phyloP scores from a whole-genome alignment of 2,888 invertebrate species.

The Ormyrus thymus region DNA sequence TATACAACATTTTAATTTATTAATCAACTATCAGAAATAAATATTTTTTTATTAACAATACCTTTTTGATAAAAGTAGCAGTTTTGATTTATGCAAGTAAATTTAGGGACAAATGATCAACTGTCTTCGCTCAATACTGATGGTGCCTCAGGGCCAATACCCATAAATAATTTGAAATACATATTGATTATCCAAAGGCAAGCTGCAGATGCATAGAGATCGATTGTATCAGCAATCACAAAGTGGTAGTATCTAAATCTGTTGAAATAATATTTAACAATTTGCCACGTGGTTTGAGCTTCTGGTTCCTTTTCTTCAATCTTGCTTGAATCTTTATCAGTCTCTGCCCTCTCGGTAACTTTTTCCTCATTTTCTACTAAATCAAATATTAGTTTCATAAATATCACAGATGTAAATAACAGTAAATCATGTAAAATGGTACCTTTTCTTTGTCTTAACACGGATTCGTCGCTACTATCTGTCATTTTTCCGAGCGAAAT shows the following conservation, averaged over 20 bases:
- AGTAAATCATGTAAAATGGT: background rate
- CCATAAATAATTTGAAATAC: conserved; percentile 55
- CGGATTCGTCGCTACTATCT: conserved; percentile 28
- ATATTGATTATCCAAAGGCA: conserved; percentile 60
- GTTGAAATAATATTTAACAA: conserved; percentile 62
- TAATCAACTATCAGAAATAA: too few relatives aligned
- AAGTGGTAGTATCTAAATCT: conserved; percentile 64
- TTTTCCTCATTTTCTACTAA: conserved; percentile 9
- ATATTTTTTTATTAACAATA: too few relatives aligned
- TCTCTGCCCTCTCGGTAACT: background rate
- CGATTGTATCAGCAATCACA: conserved; percentile 59
- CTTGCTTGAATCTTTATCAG: background rate
- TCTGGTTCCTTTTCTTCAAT: conserved; percentile 3
- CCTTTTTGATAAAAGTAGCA: too few relatives aligned
- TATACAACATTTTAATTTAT: too few relatives aligned
- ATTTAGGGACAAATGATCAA: background rate
- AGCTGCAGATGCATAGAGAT: conserved; percentile 56
- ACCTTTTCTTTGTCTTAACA: conserved; percentile 48
- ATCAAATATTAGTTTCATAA: background rate
- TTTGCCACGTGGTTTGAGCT: conserved; percentile 48
- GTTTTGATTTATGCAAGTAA: too few relatives aligned
- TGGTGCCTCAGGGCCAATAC: conserved; percentile 23
- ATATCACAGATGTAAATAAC: too few relatives aligned
- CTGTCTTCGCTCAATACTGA: conserved; percentile 43
- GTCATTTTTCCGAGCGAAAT: conserved; percentile 42